Base-by-base conservation (phyloP, 2,888 invertebrate genomes). In the Nowickia ferox region DNA sequence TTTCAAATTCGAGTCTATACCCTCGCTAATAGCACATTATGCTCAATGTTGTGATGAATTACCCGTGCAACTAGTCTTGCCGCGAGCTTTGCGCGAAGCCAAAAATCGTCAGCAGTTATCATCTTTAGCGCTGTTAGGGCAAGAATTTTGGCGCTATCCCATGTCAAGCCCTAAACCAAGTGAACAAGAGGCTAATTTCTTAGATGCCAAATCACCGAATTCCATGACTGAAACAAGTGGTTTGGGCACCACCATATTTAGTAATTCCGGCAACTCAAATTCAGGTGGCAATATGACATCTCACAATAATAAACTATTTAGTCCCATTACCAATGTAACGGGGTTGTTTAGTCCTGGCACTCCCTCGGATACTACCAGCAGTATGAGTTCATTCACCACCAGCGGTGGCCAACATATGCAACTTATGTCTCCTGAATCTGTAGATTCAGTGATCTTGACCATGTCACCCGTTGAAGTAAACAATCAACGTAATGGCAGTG, bases 21-120 rank as follows among this genome's bases (percentile, higher is more conserved):
- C 98, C 55, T 96, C 97, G 87, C 94, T 99, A 88, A 97, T 99
- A 88, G 97, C 97, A 75, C 97, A 98, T 93, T 99, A 98, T 93
- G 97, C 97, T 74, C 96, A 97, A 92, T 97, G 97, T 93, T 98
- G 97, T 93, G 98, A 98, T 93, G 98, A 98, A 94, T 94, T 98
- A 90, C 98, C 98, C 85, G 97, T 98, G 77, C 97, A 97, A 93
- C 94, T 99, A 88, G 95, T 95, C 88, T 93, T 98, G 90, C 98
- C 98, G 59, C 95, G 96, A 88, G 96, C 97, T 44, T 95, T 98
- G 89, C 95, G 96, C 74, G 97, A 97, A 88, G 98, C 98, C 68
- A 96, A 96, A 92, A 97, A 97, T 90, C 95, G 98, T 57, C 97
- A 98, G 92, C 97, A 98, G 91, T 95, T 99, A 66, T 96, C 97